A percentile compares a stretch with the other conserved stretches of the same genome.
Evolutionary conservation across 2,113 vertebrate species (phyloP).

Genomic region (Lamprotornis superbus): DNA sequence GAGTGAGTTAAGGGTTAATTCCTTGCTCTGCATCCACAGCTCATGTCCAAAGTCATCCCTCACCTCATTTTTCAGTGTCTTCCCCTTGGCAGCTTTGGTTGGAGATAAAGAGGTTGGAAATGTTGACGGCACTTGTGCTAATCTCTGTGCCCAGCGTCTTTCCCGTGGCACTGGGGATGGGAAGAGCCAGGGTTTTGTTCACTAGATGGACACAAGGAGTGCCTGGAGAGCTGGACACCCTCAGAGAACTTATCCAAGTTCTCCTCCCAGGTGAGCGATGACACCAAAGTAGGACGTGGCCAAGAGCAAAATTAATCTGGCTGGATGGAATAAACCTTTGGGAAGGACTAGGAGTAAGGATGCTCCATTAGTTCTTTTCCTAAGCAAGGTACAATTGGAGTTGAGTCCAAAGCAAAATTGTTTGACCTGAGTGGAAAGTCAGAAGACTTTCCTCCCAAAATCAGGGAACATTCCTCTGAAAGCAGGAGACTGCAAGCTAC

Average conservation of each 20-base stretch:
- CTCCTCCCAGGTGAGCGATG: not conserved
- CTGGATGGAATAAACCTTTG: not conserved
- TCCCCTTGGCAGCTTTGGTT: not conserved
- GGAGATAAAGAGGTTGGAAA: not conserved
- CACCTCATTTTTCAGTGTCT: not conserved
- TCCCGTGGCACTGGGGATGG: not conserved
- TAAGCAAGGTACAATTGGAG: accelerated
- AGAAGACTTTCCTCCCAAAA: not conserved
- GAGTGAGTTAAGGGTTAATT: not conserved
- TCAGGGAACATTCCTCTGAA: not conserved
- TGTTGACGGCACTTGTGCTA: accelerated
- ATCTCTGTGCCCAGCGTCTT: accelerated
- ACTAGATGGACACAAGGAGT: not conserved
- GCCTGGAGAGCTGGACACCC: not conserved
- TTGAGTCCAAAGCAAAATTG: not conserved
- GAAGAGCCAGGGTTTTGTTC: not conserved
- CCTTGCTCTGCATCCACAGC: not conserved
- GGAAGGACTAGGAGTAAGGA: not conserved
- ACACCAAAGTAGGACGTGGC: accelerated
- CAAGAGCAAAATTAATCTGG: not conserved
- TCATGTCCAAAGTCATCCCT: not conserved
- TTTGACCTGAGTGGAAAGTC: not conserved
- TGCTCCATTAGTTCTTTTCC: not conserved
- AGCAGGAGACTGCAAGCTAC: not conserved
- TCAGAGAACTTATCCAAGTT: not conserved